A percentile compares a stretch with the other conserved stretches of the same genome.
These are phyloP conservation scores for Halisarca cf. caerulea DNA, from an alignment of 37 sponge, comb jelly and placozoan species.

Conservation along the genomic window DNA sequence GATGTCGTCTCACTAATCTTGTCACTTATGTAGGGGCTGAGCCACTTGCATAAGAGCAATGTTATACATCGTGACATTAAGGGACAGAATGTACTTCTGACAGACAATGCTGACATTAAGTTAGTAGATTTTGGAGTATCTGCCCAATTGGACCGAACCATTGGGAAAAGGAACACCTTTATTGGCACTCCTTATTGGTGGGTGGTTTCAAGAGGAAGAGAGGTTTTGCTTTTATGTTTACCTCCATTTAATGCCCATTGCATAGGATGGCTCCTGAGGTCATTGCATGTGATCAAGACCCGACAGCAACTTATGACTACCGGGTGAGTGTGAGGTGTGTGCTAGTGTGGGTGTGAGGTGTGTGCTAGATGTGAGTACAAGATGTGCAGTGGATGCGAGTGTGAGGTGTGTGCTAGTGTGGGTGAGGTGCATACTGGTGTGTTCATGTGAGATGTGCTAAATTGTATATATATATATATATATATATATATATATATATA, in stretches of 20 bases:
- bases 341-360: too few species aligned
- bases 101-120: conserved; percentile 98
- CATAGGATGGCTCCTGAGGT: conserved; percentile 98
- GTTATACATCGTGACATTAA: conserved; percentile 99
- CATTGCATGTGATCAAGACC: conserved; percentile 98
- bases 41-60: conserved; percentile 93
- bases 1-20: not conserved
- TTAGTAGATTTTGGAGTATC: conserved; percentile 98
- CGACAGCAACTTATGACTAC: conserved; percentile 93
- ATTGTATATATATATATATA: too few species aligned
- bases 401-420: too few species aligned
- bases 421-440: too few species aligned
- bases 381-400: too few species aligned
- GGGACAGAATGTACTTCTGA: conserved; percentile 95
- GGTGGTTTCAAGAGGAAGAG: not conserved
- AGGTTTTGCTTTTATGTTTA: not conserved
- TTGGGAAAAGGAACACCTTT: conserved; percentile 97
- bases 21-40: conserved; percentile 67
- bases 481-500: too few species aligned
- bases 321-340: conserved; percentile 75
- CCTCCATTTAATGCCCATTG: too few species aligned
- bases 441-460: too few species aligned
- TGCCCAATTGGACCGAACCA: conserved; percentile 95
- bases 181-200: conserved; percentile 98
- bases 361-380: too few species aligned